phyloP scores from a whole-genome alignment of 2,888 invertebrate genomes.

The Autographa pulchrina region DNA sequence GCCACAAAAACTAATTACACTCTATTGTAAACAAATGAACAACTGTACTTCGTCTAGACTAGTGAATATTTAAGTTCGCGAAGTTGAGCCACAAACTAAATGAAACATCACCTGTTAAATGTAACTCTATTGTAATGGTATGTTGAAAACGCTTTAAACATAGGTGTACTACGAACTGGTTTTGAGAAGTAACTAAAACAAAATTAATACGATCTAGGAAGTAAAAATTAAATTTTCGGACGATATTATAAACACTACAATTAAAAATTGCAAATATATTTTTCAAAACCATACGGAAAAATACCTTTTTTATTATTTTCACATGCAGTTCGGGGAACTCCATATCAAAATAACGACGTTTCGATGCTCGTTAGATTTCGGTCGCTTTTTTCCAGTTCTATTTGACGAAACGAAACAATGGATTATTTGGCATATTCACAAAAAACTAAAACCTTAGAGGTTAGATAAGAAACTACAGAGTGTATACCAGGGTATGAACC shows the following conservation, averaged over 20 bases:
- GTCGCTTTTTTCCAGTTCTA: not conserved
- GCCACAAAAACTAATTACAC: conserved; percentile 26
- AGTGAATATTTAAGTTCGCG: conserved; percentile 17
- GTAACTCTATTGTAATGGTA: not conserved
- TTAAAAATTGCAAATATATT: too few species aligned
- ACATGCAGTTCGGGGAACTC: too few species aligned
- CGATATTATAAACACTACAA: too few species aligned
- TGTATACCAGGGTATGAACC: too few species aligned
- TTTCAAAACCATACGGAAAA: not conserved
- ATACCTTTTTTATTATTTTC: not conserved
- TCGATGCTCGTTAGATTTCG: not conserved
- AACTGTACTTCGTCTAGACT: conserved; percentile 27
- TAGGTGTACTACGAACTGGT: not conserved
- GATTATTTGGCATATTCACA: not conserved
- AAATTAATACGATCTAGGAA: not conserved
- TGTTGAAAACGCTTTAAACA: conserved; percentile 4
- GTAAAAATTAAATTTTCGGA: too few species aligned
- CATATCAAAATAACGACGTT: conserved; percentile 1
- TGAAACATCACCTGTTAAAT: conserved; percentile 36
- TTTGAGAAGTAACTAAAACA: not conserved
- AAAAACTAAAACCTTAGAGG: not conserved
- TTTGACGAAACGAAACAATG: not conserved
- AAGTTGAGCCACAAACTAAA: conserved; percentile 28
- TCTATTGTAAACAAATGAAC: conserved; percentile 14
- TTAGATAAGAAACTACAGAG: too few species aligned